A percentile compares a stretch with the other conserved stretches of the same genome.
These are phyloP conservation scores for Laspeyria flexula DNA, from an alignment of 2,888 invertebrate genomes.

Conservation along the genomic window DNA sequence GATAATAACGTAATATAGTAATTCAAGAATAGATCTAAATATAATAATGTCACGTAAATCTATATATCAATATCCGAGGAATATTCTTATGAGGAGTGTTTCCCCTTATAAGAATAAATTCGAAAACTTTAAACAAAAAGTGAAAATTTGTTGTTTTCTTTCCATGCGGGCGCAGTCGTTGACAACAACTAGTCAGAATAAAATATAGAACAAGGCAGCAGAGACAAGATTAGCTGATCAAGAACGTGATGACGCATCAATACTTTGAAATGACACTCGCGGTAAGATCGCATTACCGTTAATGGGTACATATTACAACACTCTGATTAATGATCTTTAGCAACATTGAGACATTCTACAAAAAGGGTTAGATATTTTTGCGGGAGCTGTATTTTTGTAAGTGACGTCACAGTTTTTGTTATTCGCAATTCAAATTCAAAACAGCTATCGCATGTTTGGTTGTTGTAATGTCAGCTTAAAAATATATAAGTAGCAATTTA, in stretches of 20 bases:
- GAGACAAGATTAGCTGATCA: constrained; percentile 10
- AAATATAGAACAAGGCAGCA: too few relatives aligned
- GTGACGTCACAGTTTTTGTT: neutral
- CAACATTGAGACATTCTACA: constrained; percentile 1
- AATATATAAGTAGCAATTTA: neutral
- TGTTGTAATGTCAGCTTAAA: neutral
- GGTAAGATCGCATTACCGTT: constrained; percentile 42
- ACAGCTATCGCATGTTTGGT: constrained; percentile 1
- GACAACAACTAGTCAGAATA: too few relatives aligned
- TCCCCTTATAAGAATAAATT: too few relatives aligned
- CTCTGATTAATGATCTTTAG: constrained; percentile 40
- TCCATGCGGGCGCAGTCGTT: too few relatives aligned
- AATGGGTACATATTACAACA: constrained; percentile 30
- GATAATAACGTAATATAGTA: too few relatives aligned
- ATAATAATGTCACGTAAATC: too few relatives aligned
- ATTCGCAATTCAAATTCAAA: constrained; percentile 2
- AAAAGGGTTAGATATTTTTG: constrained; percentile 7
- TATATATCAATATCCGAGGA: too few relatives aligned
- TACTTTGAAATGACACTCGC: constrained; percentile 37
- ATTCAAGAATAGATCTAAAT: too few relatives aligned
- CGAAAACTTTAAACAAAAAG: too few relatives aligned
- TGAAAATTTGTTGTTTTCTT: too few relatives aligned
- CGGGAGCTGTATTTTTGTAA: constrained; percentile 3
- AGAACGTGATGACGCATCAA: constrained; percentile 38
- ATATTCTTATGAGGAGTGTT: too few relatives aligned